These are phyloP conservation scores for Cataglyphis livida DNA, from an alignment of 2,888 invertebrate genomes.

Conservation along the genomic window DNA sequence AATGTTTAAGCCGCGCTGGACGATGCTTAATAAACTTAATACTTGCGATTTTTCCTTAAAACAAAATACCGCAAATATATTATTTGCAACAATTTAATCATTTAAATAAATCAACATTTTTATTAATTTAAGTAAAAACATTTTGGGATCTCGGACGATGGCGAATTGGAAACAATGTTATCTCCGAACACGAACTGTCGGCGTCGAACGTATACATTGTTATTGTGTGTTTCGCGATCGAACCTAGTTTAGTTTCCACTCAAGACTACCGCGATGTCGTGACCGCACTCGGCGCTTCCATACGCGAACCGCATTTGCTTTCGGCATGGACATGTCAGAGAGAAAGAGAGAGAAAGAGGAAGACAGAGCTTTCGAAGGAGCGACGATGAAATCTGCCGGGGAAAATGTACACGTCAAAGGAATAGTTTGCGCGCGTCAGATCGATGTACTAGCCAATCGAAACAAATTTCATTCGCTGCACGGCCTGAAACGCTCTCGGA, in stretches of 20 bases:
- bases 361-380: slow-evolving; percentile 61
- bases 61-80: not conserved
- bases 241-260: slow-evolving; percentile 73
- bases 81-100: slow-evolving; percentile 16
- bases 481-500: slow-evolving; percentile 29
- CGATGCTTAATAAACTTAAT: not conserved
- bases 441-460: slow-evolving; percentile 36
- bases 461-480: slow-evolving; percentile 49
- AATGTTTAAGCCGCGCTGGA: not conserved
- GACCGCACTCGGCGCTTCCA: slow-evolving; percentile 71
- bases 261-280: slow-evolving; percentile 68
- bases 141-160: slow-evolving; percentile 44
- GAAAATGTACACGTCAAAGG: slow-evolving; percentile 68
- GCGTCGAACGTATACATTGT: slow-evolving; percentile 62
- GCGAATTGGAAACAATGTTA: slow-evolving; percentile 65
- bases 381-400: slow-evolving; percentile 68
- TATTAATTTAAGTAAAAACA: not conserved
- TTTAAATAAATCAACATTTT: not conserved
- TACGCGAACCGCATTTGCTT: slow-evolving; percentile 59
- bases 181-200: slow-evolving; percentile 55
- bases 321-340: slow-evolving; percentile 60
- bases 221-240: slow-evolving; percentile 71
- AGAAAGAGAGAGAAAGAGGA: not conserved
- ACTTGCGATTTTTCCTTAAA: not conserved
- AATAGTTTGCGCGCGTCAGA: slow-evolving; percentile 39